phyloP scores from a whole-genome alignment of 1,140 invertebrate genomes.

The Hypothenemus hampei region DNA sequence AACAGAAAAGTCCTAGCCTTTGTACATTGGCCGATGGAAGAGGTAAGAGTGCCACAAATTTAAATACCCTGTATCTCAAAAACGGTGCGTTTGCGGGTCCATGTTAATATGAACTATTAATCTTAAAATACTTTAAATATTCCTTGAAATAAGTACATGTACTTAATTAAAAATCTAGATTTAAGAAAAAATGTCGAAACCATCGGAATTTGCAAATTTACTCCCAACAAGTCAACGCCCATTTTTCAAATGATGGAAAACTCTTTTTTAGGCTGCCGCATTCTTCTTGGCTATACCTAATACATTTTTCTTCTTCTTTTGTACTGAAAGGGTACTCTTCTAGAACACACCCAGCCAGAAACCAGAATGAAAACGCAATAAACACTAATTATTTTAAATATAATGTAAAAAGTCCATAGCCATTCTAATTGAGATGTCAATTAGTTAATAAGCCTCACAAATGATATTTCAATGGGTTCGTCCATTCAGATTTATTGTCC shows the following conservation, averaged over 20 bases:
- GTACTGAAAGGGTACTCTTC: constrained; percentile 68
- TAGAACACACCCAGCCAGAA: constrained; percentile 64
- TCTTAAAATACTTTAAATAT: too few relatives aligned
- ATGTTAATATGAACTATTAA: constrained; percentile 69
- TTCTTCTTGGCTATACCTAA: constrained; percentile 57
- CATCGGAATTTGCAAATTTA: not conserved
- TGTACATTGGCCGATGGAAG: too few relatives aligned
- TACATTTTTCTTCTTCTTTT: constrained; percentile 68
- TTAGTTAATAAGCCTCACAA: constrained; percentile 62
- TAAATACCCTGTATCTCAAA: too few relatives aligned
- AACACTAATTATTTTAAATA: constrained; percentile 9
- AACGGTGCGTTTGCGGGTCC: too few relatives aligned
- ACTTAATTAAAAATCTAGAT: too few relatives aligned
- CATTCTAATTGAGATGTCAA: constrained; percentile 62
- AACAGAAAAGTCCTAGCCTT: too few relatives aligned
- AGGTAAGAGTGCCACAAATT: too few relatives aligned
- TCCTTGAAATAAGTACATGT: too few relatives aligned
- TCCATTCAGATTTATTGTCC: too few relatives aligned
- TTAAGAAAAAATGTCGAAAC: not conserved
- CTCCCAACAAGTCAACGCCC: constrained; percentile 45
- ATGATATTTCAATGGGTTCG: too few relatives aligned
- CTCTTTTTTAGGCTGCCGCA: constrained; percentile 51
- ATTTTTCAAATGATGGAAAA: constrained; percentile 51
- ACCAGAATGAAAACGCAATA: constrained; percentile 18
- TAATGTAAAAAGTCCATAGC: constrained; percentile 49